Evolutionary conservation across 1,140 invertebrate species (phyloP).

Genomic region (Brachionus asplanchnoidis): DNA sequence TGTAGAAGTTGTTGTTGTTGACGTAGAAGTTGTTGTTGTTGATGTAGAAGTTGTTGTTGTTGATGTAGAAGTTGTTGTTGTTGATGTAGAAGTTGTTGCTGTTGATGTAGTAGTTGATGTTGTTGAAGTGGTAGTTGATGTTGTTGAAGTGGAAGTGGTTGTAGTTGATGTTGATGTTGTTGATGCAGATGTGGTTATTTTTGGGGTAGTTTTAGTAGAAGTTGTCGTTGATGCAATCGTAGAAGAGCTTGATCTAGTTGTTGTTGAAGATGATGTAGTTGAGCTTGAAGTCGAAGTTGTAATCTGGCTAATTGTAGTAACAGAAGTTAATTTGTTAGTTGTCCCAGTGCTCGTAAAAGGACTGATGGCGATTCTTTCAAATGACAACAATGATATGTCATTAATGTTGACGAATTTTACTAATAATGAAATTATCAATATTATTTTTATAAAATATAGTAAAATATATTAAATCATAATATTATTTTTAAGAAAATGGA

Average conservation of each 20-base stretch:
- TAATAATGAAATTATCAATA: neutral
- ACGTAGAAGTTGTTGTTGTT: conserved; percentile 43
- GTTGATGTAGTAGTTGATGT: neutral
- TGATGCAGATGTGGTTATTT: neutral
- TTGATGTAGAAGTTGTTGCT: neutral
- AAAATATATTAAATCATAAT: too few species aligned
- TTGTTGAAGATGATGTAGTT: neutral
- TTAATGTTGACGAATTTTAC: conserved; percentile 18
- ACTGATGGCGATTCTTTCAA: neutral
- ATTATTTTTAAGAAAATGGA: too few species aligned
- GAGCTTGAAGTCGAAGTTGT: neutral
- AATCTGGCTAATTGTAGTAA: neutral
- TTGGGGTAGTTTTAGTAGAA: neutral
- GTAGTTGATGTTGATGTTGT: neutral
- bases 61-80: neutral
- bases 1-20: conserved; percentile 43
- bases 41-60: conserved; percentile 42
- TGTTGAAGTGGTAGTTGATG: neutral
- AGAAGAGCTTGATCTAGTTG: neutral
- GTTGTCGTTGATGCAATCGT: neutral
- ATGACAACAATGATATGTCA: neutral
- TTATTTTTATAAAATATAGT: too few species aligned
- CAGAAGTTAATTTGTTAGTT: neutral
- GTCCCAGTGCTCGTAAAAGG: neutral
- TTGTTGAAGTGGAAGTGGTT: conserved; percentile 40